phyloP scores from a whole-genome alignment of 2,888 invertebrate genomes.

The Tinea trinotella region DNA sequence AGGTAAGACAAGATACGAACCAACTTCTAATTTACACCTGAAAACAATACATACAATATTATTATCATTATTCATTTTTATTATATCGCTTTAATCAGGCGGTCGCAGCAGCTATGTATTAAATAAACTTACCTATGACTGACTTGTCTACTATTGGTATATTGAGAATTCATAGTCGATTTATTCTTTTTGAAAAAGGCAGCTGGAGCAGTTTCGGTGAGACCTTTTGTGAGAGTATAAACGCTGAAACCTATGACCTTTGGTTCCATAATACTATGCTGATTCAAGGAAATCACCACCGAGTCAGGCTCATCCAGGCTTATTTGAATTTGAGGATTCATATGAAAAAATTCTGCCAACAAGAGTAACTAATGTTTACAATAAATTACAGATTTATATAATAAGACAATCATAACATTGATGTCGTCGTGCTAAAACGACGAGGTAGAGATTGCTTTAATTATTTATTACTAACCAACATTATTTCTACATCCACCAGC shows the following conservation, averaged over 20 bases:
- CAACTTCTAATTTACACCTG: slow-evolving; percentile 84
- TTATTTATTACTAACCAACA: slow-evolving; percentile 74
- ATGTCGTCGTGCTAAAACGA: no score
- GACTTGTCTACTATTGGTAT: slow-evolving; percentile 93
- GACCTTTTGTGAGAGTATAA: slow-evolving; percentile 79
- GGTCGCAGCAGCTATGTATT: not conserved
- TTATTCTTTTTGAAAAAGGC: slow-evolving; percentile 89
- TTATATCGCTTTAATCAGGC: not conserved
- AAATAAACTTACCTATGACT: slow-evolving; percentile 55
- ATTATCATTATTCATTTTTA: not conserved
- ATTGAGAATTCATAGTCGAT: slow-evolving; percentile 89
- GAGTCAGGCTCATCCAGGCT: slow-evolving; percentile 76
- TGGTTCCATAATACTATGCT: slow-evolving; percentile 92
- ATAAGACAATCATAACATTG: no score
- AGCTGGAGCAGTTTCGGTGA: slow-evolving; percentile 82
- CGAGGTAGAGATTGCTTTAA: no score
- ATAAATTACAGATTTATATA: no score
- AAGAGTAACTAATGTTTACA: no score
- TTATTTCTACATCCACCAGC: slow-evolving; percentile 93
- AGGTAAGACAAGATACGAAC: slow-evolving; percentile 87
- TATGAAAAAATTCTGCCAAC: slow-evolving; percentile 86
- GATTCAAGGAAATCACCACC: slow-evolving; percentile 87
- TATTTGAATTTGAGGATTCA: slow-evolving; percentile 91
- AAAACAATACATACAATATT: not conserved
- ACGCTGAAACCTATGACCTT: slow-evolving; percentile 94